Base-by-base conservation (phyloP, 2,888 invertebrate genomes). In the Lithophane leautieri region DNA sequence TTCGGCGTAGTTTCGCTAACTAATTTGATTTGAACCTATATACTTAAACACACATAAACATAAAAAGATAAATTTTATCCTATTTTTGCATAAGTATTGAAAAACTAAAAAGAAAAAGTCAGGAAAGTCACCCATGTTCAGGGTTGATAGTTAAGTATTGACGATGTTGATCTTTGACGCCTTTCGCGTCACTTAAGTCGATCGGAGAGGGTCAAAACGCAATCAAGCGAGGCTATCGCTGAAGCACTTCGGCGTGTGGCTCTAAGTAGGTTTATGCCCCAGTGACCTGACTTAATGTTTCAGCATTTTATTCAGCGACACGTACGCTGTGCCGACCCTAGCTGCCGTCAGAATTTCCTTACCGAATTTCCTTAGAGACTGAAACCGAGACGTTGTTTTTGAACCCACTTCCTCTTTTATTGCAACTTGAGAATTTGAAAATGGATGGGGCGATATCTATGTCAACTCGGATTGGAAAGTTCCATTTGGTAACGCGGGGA, bases 311-410 rank as follows among this genome's bases (percentile, higher is more conserved):
- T 90, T 90, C 90, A 81, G 79, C 76, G 89, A 89, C 90, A 90
- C 90, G 90, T 89, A 86, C 87, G 78, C 76, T 66, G 81, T 80
- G 72, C 78, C 82, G 74, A 70, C 79, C 83, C 84, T 84, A 79
- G 78, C 75, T 69, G 77, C 85, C 84, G 84, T 85, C 87, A 82
- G 86, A 87, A 88, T 88, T 86, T 87, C 86, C 89, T 89, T 88
- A 88, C 88, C 82, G 76, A 90, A 90, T 91, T 90, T 91, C 90
- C 89, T 89, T 79, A 76, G 88, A 89, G 89, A 90, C 88, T 83
- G 82, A 85, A 91, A 87, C 84, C 78, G 87, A 88, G 87, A 85
- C 76, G 81, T 79, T 87, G 79, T 88, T 89, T 89, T 82, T 82
- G 82, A 83, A 86, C 73, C 83, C 82, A 85, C 85, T 88, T 88